These are phyloP conservation scores for Dolichopus griseipennis DNA, from an alignment of 2,888 invertebrate species.

Conservation along the genomic window DNA sequence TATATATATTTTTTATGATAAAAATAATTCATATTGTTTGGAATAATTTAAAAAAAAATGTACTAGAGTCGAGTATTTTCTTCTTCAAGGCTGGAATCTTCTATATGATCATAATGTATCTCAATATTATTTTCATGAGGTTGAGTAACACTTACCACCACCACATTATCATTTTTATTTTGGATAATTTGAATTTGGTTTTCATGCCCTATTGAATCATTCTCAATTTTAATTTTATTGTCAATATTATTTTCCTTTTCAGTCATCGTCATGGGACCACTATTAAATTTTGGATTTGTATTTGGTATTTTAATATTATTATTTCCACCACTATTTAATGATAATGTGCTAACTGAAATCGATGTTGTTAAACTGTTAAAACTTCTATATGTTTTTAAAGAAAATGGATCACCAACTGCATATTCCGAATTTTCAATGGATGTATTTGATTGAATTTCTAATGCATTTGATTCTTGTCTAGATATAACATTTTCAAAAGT, in stretches of 20 bases:
- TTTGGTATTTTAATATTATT: slow-evolving; percentile 27
- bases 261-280: background rate
- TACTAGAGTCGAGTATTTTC: slow-evolving; percentile 38
- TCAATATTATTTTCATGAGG: slow-evolving; percentile 20
- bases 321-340: slow-evolving; percentile 40
- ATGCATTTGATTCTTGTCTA: slow-evolving; percentile 42
- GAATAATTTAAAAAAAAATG: background rate
- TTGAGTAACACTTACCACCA: background rate
- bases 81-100: slow-evolving; percentile 24
- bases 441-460: slow-evolving; percentile 42
- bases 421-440: slow-evolving; percentile 43
- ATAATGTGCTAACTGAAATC: slow-evolving; percentile 41
- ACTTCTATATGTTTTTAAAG: slow-evolving; percentile 44
- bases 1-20: background rate
- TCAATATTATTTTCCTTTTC: background rate
- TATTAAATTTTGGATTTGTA: slow-evolving; percentile 10
- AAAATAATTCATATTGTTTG: too few species aligned
- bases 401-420: slow-evolving; percentile 43
- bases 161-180: slow-evolving; percentile 15
- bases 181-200: background rate
- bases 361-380: slow-evolving; percentile 44
- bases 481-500: slow-evolving; percentile 66
- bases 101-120: slow-evolving; percentile 23
- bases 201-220: slow-evolving; percentile 13
- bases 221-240: slow-evolving; percentile 13